Evolutionary conservation across 2,888 invertebrate genomes (phyloP), one percentile per base, ranked within the genome.

Genomic region (Polylopha cassiicola): DNA sequence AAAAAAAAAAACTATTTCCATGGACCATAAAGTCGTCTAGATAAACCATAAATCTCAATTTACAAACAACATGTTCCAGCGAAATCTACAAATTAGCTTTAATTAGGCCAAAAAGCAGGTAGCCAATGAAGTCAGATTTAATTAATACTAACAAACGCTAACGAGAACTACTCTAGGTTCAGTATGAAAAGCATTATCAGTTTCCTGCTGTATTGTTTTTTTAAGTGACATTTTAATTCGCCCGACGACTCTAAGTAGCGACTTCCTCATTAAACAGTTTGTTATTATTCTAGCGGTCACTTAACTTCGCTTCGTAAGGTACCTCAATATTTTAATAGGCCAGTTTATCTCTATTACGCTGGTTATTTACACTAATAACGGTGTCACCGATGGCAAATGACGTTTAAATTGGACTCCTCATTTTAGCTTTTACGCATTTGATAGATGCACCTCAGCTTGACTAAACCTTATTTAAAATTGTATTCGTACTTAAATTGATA

Each of bases 231-330:
- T 75, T 71, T 78, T 78, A 80, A 80, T 79, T 76, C 67, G 64
- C 66, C 56, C 59, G 64, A 50, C 55, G 56, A 55, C 63, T 60
- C 55, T 77, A 85, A 84, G 82, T 80, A 82, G 74, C 51, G 54
- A 77, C 80, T 78, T 85, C 85, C 85, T 85, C 76, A 84, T 85
- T 82, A 84, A 70, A 53, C 49, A 66, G 68, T 79, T 75, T 70
- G 68, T 77, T 80, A 77, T 72, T 74, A 69, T 65, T 63, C 70
- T 69, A 69, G 62, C 56, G 46, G 48, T 59, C 59, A 66, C 69
- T 74, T 66, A 65, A 65, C 65, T 67, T 57, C 56, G 43, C 49
- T 41, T 48, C 47, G 48, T 47, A 48, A 59, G 59, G 55, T 61
- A 69, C 65, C 62, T 63, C 55, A 51, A 58, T 57, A 62, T 72